Evolutionary conservation across 2,888 invertebrate species (phyloP), one percentile per base, ranked within the genome.

Genomic region (Cremastobaeus sp.): DNA sequence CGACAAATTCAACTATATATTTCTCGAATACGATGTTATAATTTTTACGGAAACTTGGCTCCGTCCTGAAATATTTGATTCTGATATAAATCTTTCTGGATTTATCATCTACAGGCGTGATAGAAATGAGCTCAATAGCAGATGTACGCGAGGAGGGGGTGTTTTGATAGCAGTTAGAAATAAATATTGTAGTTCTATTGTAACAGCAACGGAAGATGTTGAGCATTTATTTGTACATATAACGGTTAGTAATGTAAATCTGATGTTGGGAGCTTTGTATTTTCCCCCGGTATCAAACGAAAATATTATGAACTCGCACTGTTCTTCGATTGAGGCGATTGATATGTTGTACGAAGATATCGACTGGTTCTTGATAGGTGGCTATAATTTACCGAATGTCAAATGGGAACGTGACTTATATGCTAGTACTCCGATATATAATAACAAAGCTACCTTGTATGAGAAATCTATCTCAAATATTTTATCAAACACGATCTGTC

Each of bases 11-110:
- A 41, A 18, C 3, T 41, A 41, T 18, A 18, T 41, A n/a, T 14
- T 37, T 6, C 3, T 3, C 3, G 15, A 37, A 3, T 37, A 37
- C 9, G 12, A 37, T 14, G 37, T 41, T 1, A 18, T 41, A 18
- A 20, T 41, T 18, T 18, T 41, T 41, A 41, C 41, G 1, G 20
- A 41, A 20, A 41, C 41, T n/a, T 41, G 41, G 41, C 18, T 18
- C 1, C 18, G 9, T 1, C 41, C 41, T n/a, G 41, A 41, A 5
- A 41, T 41, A 6, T 9, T 41, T 8, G 18, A 9, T 18, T 17
- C 18, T n/a, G 41, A 41, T 18, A 3, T 37, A 14, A 37, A 37
- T 14, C 9, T 37, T 9, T 3, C 8, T 3, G 8, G 8, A 5
- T 25, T 25, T 25, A 11, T 8, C n/a, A 34, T 34, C 9, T 34